Evolutionary conservation across 53 echinoderm and acorn worm species (phyloP).

Genomic region (Glandiceps talaboti): DNA sequence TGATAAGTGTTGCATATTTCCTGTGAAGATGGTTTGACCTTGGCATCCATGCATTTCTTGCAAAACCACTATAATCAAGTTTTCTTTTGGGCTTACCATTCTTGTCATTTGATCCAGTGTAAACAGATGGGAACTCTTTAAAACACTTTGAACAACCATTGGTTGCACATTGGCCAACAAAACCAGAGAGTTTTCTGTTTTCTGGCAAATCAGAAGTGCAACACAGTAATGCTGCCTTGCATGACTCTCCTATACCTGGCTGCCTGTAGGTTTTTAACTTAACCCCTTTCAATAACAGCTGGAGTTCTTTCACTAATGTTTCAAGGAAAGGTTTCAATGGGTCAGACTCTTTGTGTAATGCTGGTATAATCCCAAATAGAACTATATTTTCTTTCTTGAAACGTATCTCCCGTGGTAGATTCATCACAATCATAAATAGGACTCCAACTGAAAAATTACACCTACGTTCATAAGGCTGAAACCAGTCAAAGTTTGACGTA

Average conservation of each 20-base stretch:
- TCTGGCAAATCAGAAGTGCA: conserved; percentile 23
- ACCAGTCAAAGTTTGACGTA: conserved; percentile 24
- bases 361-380: conserved; percentile 20
- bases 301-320: conserved; percentile 21
- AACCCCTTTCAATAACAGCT: conserved; percentile 11
- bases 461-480: conserved; percentile 23
- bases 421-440: conserved; percentile 13
- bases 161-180: conserved; percentile 21
- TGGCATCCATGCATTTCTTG: conserved; percentile 1
- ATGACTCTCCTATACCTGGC: not conserved
- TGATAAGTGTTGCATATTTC: not conserved
- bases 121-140: conserved; percentile 14
- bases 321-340: conserved; percentile 14
- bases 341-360: conserved; percentile 13
- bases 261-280: not conserved
- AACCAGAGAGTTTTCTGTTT: conserved; percentile 26
- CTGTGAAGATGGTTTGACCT: conserved; percentile 3
- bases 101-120: conserved; percentile 4
- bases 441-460: conserved; percentile 15
- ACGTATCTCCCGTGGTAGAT: conserved; percentile 13
- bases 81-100: conserved; percentile 10
- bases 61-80: conserved; percentile 24
- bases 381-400: conserved; percentile 18
- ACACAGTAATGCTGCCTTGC: conserved; percentile 12
- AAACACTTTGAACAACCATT: conserved; percentile 11